Base-by-base conservation (phyloP, 2,113 vertebrate species). In the Anseranas semipalmata region DNA sequence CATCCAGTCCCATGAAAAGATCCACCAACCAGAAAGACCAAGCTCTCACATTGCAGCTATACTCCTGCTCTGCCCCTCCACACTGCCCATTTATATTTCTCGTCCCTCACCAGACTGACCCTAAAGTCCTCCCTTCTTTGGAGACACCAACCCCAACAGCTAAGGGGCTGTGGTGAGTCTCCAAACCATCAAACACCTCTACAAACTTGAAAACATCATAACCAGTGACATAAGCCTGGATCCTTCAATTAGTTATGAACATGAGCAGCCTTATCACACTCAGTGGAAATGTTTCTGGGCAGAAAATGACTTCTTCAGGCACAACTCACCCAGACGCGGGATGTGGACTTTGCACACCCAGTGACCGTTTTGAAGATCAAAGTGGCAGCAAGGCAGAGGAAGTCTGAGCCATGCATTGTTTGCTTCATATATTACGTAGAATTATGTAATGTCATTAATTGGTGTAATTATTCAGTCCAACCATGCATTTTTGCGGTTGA, bases 301-400 rank as follows among this genome's bases (percentile, higher is more conserved):
- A 75, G 43, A 50, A 93, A 72, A 80, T 0, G 2, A 35, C 16
- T 73, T 83, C 78, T 87, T 56, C 45, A 85, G 59, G 52, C 32
- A 50, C 14, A 1, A 4, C 25, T 37, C 28, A 58, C 7, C 21
- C 55, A 25, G 22, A 39, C 0, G 0, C 48, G 45, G 60, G 32
- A 82, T 39, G 33, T 0, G 3, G 67, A 83, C 39, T 46, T 83
- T 63, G 63, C 59, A 55, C 37, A 82, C 68, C 46, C 46, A 78
- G 72, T 2, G 4, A 85, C 33, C 1, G 1, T 28, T 82, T 1
- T 41, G 83, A 72, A 93, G 80, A 93, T 93, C 76, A 93, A 96
- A 92, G 93, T n/a, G 55, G 50, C 48, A 76, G 22, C 8, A 0
- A 88, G 52, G 46, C 73, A 92, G 73, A 92, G 73, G 65, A 56